These are phyloP conservation scores for Auanema sp. DNA, from an alignment of 2,888 invertebrate species.

Conservation along the genomic window DNA sequence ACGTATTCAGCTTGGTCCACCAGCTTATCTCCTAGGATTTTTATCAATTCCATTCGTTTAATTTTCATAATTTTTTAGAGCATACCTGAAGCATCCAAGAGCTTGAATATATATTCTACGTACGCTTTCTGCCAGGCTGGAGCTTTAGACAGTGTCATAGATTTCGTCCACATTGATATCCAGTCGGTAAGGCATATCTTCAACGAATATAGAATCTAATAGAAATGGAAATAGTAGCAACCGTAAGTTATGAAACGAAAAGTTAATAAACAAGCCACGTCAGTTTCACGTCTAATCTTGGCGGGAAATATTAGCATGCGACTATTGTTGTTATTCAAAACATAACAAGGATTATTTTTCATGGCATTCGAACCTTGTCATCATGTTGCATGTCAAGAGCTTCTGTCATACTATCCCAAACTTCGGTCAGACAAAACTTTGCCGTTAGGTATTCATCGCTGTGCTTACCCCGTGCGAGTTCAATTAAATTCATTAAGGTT, in stretches of 20 bases:
- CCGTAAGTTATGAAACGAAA: neutral
- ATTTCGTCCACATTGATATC: constrained; percentile 29
- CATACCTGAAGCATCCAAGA: constrained; percentile 41
- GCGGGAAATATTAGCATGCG: neutral
- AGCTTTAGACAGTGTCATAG: constrained; percentile 21
- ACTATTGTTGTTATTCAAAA: constrained; percentile 1
- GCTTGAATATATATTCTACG: constrained; percentile 41
- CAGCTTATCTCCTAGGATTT: constrained; percentile 35
- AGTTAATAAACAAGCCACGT: neutral
- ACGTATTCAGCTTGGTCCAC: constrained; percentile 42
- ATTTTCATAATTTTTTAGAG: too few relatives aligned
- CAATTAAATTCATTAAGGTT: constrained; percentile 9
- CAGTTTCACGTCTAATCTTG: neutral
- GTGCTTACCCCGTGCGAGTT: constrained; percentile 1
- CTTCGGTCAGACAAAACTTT: constrained; percentile 7
- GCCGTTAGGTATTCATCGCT: constrained; percentile 10
- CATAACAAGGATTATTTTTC: too few relatives aligned
- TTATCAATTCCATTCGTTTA: neutral
- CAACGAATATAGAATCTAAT: too few relatives aligned
- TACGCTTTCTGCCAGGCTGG: constrained; percentile 40
- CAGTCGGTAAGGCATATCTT: constrained; percentile 36
- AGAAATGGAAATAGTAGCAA: neutral
- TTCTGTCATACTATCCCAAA: constrained; percentile 7
- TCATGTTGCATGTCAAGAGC: constrained; percentile 4
- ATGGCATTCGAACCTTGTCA: neutral